phyloP scores from a whole-genome alignment of 2,797 vertebrate genomes.

The Silurus aristotelis region DNA sequence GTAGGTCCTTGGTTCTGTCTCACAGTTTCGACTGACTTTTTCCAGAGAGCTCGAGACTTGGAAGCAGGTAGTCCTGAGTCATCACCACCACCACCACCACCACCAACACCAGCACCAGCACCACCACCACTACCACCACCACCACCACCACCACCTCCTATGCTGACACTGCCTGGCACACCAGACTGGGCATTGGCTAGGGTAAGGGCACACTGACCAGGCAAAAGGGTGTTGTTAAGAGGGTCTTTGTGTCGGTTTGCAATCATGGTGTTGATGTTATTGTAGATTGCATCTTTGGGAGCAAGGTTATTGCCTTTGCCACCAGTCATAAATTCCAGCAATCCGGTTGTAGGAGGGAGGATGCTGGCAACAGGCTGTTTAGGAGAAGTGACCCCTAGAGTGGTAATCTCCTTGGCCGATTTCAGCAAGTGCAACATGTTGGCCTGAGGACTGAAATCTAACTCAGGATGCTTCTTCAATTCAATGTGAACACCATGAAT shows the following conservation, averaged over 20 bases:
- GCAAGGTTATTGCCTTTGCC: slow-evolving; percentile 78
- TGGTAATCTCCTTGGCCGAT: slow-evolving; percentile 91
- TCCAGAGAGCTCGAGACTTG: slow-evolving; percentile 92
- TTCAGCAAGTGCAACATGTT: slow-evolving; percentile 96
- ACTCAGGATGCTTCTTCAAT: slow-evolving; percentile 91
- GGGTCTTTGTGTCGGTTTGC: slow-evolving; percentile 91
- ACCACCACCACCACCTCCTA: slow-evolving; percentile 33
- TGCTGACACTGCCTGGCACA: slow-evolving; percentile 62
- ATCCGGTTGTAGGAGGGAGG: slow-evolving; percentile 67
- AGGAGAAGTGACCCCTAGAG: slow-evolving; percentile 83
- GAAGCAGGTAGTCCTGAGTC: slow-evolving; percentile 69
- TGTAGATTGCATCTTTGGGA: slow-evolving; percentile 88
- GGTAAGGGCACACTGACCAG: slow-evolving; percentile 77
- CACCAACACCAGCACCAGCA: slow-evolving; percentile 14
- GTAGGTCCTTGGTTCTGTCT: slow-evolving; percentile 78
- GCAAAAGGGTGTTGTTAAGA: slow-evolving; percentile 90
- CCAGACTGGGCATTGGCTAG: slow-evolving; percentile 86
- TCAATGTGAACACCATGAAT: slow-evolving; percentile 97
- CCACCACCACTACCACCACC: background rate
- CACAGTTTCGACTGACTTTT: slow-evolving; percentile 92
- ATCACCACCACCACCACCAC: slow-evolving; percentile 22
- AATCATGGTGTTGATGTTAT: slow-evolving; percentile 86
- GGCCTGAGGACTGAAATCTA: slow-evolving; percentile 91
- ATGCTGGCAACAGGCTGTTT: slow-evolving; percentile 80
- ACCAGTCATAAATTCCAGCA: slow-evolving; percentile 68